phyloP scores from a whole-genome alignment of 2,888 invertebrate species.

The Macrosiphum euphorbiae region DNA sequence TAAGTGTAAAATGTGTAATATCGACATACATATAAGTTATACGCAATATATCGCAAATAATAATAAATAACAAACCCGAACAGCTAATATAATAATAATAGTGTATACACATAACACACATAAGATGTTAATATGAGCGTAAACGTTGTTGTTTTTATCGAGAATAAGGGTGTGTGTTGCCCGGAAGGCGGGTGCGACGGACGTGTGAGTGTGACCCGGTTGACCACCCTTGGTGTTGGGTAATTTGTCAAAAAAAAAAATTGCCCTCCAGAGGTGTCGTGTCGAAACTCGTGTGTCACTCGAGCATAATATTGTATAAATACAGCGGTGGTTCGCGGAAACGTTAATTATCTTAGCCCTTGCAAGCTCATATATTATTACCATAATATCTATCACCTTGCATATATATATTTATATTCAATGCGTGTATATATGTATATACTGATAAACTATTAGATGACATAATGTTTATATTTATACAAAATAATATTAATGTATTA shows the following conservation, averaged over 20 bases:
- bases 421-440: not conserved
- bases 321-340: slow-evolving; percentile 30
- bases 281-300: slow-evolving; percentile 32
- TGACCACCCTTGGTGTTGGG: slow-evolving; percentile 32
- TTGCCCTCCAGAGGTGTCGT: not conserved
- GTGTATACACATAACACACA: not conserved
- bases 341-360: slow-evolving; percentile 43
- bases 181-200: not conserved
- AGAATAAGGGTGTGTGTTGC: slow-evolving; percentile 12
- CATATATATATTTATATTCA: not conserved
- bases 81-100: not conserved
- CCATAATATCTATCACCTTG: not conserved
- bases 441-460: not conserved
- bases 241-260: slow-evolving; percentile 58
- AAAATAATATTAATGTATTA: not conserved
- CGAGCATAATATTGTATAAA: not conserved
- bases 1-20: not conserved
- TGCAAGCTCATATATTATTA: slow-evolving; percentile 9
- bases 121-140: not conserved
- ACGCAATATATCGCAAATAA: not conserved
- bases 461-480: not conserved
- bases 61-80: not conserved
- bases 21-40: not conserved
- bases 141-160: slow-evolving; percentile 46
- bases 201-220: slow-evolving; percentile 5